These are phyloP conservation scores for Bufo gargarizans DNA, from an alignment of 2,113 vertebrate species.

Conservation along the genomic window DNA sequence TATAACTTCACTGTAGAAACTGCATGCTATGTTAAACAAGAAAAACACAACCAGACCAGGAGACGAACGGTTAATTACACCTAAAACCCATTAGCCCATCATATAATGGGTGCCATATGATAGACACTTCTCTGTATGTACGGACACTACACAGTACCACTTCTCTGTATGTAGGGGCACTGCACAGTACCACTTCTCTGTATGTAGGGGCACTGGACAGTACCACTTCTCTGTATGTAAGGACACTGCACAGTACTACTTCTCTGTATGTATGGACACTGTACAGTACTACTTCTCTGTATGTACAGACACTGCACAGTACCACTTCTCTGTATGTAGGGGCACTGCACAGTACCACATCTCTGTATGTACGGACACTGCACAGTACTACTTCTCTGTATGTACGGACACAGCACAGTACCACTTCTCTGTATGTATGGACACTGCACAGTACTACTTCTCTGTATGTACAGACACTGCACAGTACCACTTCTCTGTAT, in stretches of 20 bases:
- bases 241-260: neutral
- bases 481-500: too few species aligned
- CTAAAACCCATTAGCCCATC: neutral
- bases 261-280: too few species aligned
- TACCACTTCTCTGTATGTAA: neutral
- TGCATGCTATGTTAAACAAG: neutral
- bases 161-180: neutral
- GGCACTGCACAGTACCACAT: too few species aligned
- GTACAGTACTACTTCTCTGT: too few species aligned
- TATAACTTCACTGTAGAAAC: neutral
- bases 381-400: too few species aligned
- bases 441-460: too few species aligned
- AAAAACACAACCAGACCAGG: neutral
- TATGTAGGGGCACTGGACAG: neutral
- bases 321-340: too few species aligned
- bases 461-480: too few species aligned
- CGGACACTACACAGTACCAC: neutral
- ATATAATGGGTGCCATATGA: neutral
- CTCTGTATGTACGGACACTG: too few species aligned
- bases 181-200: neutral
- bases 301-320: too few species aligned
- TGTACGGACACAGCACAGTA: too few species aligned
- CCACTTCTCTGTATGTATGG: too few species aligned
- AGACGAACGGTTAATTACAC: neutral
- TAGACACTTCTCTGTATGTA: neutral